Conservation (phyloP, 2,113 vertebrate species). For the Pseudonaja textilis region DNA sequence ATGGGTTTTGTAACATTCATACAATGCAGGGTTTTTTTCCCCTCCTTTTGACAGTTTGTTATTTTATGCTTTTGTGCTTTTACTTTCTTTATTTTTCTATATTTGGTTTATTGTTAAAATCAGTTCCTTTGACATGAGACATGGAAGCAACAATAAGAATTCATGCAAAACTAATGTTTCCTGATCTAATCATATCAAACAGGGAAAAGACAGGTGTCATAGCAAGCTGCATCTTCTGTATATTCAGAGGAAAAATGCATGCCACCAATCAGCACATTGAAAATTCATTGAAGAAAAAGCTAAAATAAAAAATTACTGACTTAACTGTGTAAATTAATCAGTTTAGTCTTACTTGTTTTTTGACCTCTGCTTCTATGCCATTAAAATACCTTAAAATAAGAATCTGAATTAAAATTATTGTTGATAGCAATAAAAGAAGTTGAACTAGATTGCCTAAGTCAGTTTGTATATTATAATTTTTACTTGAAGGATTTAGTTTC, state of each 20-base stretch:
- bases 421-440: not conserved
- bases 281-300: not conserved
- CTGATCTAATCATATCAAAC: not conserved
- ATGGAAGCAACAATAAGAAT: not conserved
- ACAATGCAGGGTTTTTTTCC: not conserved
- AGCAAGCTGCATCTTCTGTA: not conserved
- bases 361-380: not conserved
- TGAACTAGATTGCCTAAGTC: not conserved
- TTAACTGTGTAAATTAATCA: not conserved
- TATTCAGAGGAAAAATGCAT: not conserved
- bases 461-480: not conserved
- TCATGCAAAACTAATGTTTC: not conserved
- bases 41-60: not conserved
- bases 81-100: not conserved
- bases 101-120: not conserved
- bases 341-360: not conserved
- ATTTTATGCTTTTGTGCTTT: not conserved
- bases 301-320: not conserved
- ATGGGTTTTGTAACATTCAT: not conserved
- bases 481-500: rapidly evolving
- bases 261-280: no score
- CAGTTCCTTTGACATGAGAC: not conserved
- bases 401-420: constrained; percentile 2
- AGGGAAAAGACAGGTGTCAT: not conserved
- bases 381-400: not conserved